These are phyloP conservation scores for Eublepharis macularius DNA, from an alignment of 2,113 vertebrate genomes.

Conservation along the genomic window DNA sequence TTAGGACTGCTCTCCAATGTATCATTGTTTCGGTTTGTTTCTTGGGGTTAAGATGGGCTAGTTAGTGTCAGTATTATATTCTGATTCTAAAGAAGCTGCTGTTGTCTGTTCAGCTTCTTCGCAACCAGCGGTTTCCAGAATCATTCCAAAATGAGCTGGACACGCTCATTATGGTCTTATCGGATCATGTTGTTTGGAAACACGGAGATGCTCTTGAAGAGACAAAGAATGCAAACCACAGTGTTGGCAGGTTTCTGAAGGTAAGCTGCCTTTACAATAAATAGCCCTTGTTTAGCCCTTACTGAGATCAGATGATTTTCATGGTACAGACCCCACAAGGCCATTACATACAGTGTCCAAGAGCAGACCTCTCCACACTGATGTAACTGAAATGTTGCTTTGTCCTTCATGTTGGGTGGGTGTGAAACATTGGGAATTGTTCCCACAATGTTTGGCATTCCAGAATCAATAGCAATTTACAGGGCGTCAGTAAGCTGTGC, in stretches of 20 bases:
- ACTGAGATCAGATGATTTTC: neutral
- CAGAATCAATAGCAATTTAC: neutral
- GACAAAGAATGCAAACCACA: slow-evolving; percentile 90
- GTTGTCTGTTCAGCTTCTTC: slow-evolving; percentile 79
- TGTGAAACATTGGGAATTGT: too few species aligned
- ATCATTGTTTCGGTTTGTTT: neutral
- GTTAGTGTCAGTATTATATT: neutral
- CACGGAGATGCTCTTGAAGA: slow-evolving; percentile 88
- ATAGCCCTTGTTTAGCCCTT: neutral
- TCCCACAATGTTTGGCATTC: slow-evolving; percentile 11
- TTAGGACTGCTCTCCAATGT: neutral
- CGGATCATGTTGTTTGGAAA: slow-evolving; percentile 94
- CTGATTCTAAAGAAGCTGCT: slow-evolving; percentile 32
- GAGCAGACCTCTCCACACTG: neutral
- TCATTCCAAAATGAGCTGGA: slow-evolving; percentile 89
- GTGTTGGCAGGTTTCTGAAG: slow-evolving; percentile 91
- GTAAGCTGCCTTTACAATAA: slow-evolving; percentile 65
- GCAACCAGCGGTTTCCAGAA: slow-evolving; percentile 88
- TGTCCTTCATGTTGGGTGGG: neutral
- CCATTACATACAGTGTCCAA: neutral
- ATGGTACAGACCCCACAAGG: neutral
- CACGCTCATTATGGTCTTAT: slow-evolving; percentile 85
- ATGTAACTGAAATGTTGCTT: neutral
- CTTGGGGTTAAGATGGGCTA: neutral
- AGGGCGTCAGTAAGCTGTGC: neutral